Evolutionary conservation across 2,888 invertebrate genomes (phyloP).

Genomic region (Cecidostiba fungosa): DNA sequence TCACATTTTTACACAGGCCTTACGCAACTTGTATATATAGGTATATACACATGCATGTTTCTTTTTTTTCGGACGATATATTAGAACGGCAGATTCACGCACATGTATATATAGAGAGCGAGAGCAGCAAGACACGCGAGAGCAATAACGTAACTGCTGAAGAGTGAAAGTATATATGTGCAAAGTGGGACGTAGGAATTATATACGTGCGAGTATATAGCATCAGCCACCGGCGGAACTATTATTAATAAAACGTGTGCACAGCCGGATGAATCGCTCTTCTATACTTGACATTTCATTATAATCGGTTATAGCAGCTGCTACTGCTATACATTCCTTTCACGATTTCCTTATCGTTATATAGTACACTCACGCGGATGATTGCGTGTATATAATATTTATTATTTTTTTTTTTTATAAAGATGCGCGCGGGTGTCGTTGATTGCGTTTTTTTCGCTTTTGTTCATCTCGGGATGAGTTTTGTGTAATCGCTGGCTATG

Average conservation of each 20-base stretch:
- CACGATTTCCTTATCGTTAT: background rate
- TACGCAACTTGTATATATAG: background rate
- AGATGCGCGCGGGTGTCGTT: background rate
- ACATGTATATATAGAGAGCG: background rate
- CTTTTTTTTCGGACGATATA: background rate
- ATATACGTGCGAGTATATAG: constrained; percentile 54
- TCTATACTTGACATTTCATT: constrained; percentile 49
- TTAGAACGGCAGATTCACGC: constrained; percentile 59
- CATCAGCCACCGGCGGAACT: constrained; percentile 49
- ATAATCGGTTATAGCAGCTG: background rate
- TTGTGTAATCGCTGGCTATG: background rate
- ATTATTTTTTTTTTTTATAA: too few relatives aligned
- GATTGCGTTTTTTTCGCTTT: background rate
- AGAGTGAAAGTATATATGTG: constrained; percentile 77
- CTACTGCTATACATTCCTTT: background rate
- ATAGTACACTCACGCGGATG: too few relatives aligned
- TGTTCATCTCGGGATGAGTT: background rate
- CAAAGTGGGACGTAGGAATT: constrained; percentile 74
- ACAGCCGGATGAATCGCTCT: constrained; percentile 66
- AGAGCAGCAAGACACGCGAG: constrained; percentile 56
- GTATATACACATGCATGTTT: too few relatives aligned
- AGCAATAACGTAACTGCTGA: constrained; percentile 78
- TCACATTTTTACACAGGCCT: background rate
- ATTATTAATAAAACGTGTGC: constrained; percentile 74
- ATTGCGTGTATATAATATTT: too few relatives aligned